Percentiles rank a stretch among this genome's conserved stretches.
Conservation (phyloP, 2,888 invertebrate species). For the Sabellastarte sp. region DNA sequence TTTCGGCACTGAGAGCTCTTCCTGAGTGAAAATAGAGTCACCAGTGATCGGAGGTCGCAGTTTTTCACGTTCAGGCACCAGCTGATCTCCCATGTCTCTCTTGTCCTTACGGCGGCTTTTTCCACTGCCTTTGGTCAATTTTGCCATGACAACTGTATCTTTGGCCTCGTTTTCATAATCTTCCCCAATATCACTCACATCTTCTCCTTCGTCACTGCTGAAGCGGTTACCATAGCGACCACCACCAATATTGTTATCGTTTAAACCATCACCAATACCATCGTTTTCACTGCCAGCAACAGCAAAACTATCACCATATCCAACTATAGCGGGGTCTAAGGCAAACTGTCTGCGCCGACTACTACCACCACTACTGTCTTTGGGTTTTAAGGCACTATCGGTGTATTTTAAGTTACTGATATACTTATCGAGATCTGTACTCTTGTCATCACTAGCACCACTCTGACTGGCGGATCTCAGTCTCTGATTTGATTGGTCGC, state of each 20-base stretch:
- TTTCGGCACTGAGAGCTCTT: conserved; percentile 4
- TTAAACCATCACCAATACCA: not conserved
- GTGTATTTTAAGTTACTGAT: not conserved
- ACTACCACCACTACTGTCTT: too few species aligned
- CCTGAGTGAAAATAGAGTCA: conserved; percentile 22
- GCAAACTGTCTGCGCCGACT: too few species aligned
- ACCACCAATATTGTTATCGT: too few species aligned
- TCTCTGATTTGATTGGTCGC: not conserved
- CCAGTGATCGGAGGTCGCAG: conserved; percentile 4
- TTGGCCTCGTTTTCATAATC: not conserved
- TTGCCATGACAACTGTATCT: too few species aligned
- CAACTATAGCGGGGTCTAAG: not conserved
- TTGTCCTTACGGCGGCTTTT: not conserved
- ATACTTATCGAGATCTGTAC: not conserved
- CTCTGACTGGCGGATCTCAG: not conserved
- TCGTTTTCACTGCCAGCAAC: not conserved
- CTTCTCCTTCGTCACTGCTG: not conserved
- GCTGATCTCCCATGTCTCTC: not conserved
- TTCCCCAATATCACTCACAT: not conserved
- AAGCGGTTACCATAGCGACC: too few species aligned
- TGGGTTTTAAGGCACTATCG: not conserved
- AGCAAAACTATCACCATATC: not conserved
- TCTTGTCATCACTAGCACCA: not conserved
- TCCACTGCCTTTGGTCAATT: too few species aligned
- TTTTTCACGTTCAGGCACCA: not conserved